A percentile compares a stretch with the other conserved stretches of the same genome.
Conservation (phyloP, 53 echinoderm and acorn worm species). For the Paelopatides confundens region DNA sequence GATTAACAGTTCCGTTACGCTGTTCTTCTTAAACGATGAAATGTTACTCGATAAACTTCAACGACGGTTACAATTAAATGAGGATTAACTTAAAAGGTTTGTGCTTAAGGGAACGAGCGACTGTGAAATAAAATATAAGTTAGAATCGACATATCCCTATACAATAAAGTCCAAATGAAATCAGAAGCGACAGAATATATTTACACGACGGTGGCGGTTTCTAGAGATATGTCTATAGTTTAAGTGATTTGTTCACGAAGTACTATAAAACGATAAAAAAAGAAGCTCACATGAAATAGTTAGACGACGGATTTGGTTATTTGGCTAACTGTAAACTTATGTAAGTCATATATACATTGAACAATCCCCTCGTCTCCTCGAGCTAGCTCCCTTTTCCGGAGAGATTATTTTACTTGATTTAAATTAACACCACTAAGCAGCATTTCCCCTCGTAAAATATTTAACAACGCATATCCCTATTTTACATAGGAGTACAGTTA, state of each 20-base stretch:
- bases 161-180: neutral
- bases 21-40: neutral
- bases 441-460: too few species aligned
- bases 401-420: neutral
- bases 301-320: too few species aligned
- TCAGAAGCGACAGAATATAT: neutral
- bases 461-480: too few species aligned
- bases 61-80: neutral
- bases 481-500: too few species aligned
- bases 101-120: neutral
- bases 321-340: too few species aligned
- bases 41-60: neutral
- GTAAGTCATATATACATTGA: too few species aligned
- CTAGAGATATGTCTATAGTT: neutral
- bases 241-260: neutral
- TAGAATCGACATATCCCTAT: neutral
- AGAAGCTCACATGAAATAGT: too few species aligned
- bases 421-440: neutral
- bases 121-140: neutral
- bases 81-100: slow-evolving; percentile 3
- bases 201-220: neutral
- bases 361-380: neutral
- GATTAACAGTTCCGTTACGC: too few species aligned
- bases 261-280: neutral
- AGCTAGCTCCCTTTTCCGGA: neutral